Base-by-base conservation (phyloP, 2,888 invertebrate species). In the Agrilus cyanescens region DNA sequence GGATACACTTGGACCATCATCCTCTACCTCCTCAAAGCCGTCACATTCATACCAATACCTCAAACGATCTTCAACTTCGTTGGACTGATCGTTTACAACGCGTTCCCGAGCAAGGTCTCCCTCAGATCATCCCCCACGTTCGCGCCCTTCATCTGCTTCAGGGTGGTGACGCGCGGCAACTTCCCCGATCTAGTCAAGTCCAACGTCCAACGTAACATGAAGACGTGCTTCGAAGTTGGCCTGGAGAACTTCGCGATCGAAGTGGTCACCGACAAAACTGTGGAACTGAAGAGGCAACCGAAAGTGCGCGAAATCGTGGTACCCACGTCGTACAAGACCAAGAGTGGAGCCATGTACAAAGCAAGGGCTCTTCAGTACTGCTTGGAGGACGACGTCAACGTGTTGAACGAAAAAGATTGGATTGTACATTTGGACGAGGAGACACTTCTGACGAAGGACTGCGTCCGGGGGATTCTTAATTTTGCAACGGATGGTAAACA, bases 381-480 rank as follows among this genome's bases (percentile, higher is more conserved):
- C 59, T 72, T 95, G 41, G 95, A 96, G 68, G 87, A 87, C 57
- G 80, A 80, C 58, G 84, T 94, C 2, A 95, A 93, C 66, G 71
- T 77, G 52, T 65, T 94, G 38, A 80, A 80, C 40, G 91, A 91
- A 59, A 82, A 79, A 50, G 94, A 95, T 63, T 96, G 94, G 94
- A 84, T 96, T 58, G 90, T 93, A 12, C 96, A 96, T 70, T 71
- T 96, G 46, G 96, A 96, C 67, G 96, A 96, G 68, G 96, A 96
- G 66, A 96, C 96, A 0, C 69, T 96, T 41, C 70, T 96, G 25
- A 95, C 95, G 6, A 89, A 90, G 59, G 91, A 94, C 64, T 84
- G 89, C 33, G 81, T 94, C 38, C 74, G 82, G 41, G 93, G 93
- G 8, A 84, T 96, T 57, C 70, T 96, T 32, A 96, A 96, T 65